phyloP scores from a whole-genome alignment of 2,797 vertebrate genomes.

The Crypturellus tataupa region DNA sequence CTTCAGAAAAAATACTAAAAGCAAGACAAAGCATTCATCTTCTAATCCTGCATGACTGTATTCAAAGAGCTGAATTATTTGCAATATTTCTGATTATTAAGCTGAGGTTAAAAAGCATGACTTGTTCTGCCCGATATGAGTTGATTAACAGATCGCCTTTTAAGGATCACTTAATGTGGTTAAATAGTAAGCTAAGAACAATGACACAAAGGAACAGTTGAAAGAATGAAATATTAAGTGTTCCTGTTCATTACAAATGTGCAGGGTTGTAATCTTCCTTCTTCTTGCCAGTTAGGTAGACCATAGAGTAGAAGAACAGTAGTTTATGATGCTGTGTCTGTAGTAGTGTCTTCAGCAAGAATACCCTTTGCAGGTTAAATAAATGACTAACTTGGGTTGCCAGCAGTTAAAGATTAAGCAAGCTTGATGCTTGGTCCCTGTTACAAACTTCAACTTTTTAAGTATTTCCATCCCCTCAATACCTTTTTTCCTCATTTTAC shows the following conservation, averaged over 20 bases:
- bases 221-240: background rate
- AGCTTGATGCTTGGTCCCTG: background rate
- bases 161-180: slow-evolving; percentile 3
- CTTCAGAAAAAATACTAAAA: slow-evolving; percentile 32
- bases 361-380: background rate
- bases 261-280: background rate
- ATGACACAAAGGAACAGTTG: background rate
- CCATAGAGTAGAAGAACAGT: background rate
- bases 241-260: background rate
- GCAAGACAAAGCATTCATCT: background rate
- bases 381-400: background rate
- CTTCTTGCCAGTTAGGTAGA: background rate
- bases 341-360: background rate
- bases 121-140: background rate
- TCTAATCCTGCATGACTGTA: background rate
- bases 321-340: background rate
- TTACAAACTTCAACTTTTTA: background rate
- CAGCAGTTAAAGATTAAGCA: background rate
- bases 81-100: slow-evolving; percentile 29
- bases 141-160: slow-evolving; percentile 29
- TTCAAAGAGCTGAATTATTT: background rate
- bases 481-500: background rate
- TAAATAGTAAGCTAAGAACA: slow-evolving; percentile 17
- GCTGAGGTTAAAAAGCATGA: background rate
- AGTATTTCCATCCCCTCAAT: background rate